phyloP scores from a whole-genome alignment of 2,113 vertebrate genomes.

The Passer montanus region DNA sequence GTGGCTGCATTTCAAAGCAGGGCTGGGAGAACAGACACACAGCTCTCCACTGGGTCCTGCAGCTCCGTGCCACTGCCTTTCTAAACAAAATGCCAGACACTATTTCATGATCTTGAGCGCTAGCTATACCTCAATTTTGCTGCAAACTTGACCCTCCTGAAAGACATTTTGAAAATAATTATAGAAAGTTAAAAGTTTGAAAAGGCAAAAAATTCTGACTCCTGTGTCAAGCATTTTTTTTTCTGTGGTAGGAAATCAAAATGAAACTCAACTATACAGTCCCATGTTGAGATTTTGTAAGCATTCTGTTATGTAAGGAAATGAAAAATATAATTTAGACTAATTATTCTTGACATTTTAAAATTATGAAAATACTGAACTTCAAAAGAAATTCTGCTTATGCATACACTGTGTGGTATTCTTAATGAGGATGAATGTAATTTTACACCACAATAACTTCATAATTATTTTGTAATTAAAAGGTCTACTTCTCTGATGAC shows the following conservation, averaged over 20 bases:
- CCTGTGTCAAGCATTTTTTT: not conserved
- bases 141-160: not conserved
- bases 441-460: slow-evolving; percentile 10
- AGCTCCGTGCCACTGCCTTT: not conserved
- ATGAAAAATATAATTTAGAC: not conserved
- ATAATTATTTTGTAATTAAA: slow-evolving; percentile 22
- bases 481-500: not conserved
- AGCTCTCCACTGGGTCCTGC: rapidly evolving
- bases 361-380: slow-evolving; percentile 9
- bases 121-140: not conserved
- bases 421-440: not conserved
- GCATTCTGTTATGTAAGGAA: not conserved
- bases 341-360: slow-evolving; percentile 7
- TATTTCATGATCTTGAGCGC: not conserved
- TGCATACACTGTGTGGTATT: not conserved
- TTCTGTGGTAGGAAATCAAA: not conserved
- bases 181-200: not conserved
- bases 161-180: not conserved
- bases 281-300: not conserved
- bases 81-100: not conserved
- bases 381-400: not conserved
- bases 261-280: not conserved
- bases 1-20: not conserved
- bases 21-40: rapidly evolving
- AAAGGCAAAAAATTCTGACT: not conserved